Percentiles rank a stretch among this genome's conserved stretches.
phyloP scores from a whole-genome alignment of 1,140 invertebrate species.

The Capitella teleta region DNA sequence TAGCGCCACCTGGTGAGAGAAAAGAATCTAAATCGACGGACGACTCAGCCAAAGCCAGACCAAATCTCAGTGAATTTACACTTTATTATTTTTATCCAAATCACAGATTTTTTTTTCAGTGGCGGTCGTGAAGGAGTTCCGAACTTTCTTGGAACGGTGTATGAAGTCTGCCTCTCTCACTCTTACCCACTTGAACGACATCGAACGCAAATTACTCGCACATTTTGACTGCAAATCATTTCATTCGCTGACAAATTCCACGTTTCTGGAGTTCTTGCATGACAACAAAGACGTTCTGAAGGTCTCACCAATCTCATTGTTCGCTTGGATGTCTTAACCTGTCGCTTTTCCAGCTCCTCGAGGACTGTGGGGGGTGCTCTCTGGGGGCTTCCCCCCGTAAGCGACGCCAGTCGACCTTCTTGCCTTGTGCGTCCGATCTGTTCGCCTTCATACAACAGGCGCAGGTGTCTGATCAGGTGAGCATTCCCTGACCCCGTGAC shows the following conservation, averaged over 20 bases:
- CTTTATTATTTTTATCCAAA: no score
- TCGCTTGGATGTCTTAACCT: not conserved
- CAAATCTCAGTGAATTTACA: no score
- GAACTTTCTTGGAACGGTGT: conserved; percentile 25
- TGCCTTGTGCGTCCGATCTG: no score
- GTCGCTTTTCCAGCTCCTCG: conserved; percentile 21
- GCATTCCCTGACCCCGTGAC: no score
- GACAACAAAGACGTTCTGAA: conserved; percentile 20
- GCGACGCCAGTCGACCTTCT: no score
- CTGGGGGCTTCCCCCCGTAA: no score
- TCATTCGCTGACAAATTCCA: conserved; percentile 23
- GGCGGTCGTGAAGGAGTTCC: conserved; percentile 18
- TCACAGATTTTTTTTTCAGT: conserved; percentile 18
- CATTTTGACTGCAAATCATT: conserved; percentile 25
- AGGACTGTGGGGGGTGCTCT: conserved; percentile 30
- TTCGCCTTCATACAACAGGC: no score
- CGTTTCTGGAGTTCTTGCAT: conserved; percentile 28
- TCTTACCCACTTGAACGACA: conserved; percentile 21
- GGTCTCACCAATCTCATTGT: conserved; percentile 14
- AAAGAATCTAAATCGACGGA: no score
- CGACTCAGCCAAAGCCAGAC: no score
- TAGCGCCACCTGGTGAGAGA: no score
- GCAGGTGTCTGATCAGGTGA: no score
- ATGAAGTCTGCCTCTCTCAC: conserved; percentile 19
- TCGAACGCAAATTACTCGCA: conserved; percentile 29